These are phyloP conservation scores for Halichoerus grypus DNA, from an alignment of 2,113 vertebrate species.

Conservation along the genomic window DNA sequence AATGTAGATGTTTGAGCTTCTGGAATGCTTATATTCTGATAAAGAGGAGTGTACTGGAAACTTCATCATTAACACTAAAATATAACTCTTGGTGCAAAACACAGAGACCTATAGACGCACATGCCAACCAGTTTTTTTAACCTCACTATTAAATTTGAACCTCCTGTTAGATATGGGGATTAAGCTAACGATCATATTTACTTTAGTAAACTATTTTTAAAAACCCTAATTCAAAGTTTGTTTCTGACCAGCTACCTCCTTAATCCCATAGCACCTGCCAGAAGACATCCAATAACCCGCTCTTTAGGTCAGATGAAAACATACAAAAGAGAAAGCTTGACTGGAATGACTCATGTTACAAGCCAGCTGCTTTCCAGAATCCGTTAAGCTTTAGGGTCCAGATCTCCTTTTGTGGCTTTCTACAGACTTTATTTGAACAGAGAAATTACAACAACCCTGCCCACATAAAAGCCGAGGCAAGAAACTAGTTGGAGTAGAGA, in stretches of 20 bases:
- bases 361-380: slow-evolving; percentile 86
- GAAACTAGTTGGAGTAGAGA: slow-evolving; percentile 43
- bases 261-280: slow-evolving; percentile 88
- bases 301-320: slow-evolving; percentile 76
- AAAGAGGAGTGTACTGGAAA: neutral
- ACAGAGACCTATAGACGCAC: neutral
- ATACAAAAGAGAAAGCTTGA: slow-evolving; percentile 70
- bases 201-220: slow-evolving; percentile 67
- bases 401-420: slow-evolving; percentile 79
- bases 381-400: slow-evolving; percentile 78
- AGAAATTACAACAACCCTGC: slow-evolving; percentile 71
- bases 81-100: neutral
- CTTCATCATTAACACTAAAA: neutral
- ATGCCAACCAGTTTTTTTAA: neutral
- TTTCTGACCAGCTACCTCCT: slow-evolving; percentile 66
- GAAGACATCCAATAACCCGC: slow-evolving; percentile 85
- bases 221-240: slow-evolving; percentile 75
- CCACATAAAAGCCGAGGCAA: slow-evolving; percentile 73
- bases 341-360: slow-evolving; percentile 84
- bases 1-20: neutral
- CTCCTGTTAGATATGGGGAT: slow-evolving; percentile 36
- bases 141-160: slow-evolving; percentile 62
- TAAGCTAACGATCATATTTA: slow-evolving; percentile 69
- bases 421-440: slow-evolving; percentile 80
- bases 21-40: neutral